Evolutionary conservation across 2,888 invertebrate species (phyloP).

Genomic region (Iselma pallidipennis): DNA sequence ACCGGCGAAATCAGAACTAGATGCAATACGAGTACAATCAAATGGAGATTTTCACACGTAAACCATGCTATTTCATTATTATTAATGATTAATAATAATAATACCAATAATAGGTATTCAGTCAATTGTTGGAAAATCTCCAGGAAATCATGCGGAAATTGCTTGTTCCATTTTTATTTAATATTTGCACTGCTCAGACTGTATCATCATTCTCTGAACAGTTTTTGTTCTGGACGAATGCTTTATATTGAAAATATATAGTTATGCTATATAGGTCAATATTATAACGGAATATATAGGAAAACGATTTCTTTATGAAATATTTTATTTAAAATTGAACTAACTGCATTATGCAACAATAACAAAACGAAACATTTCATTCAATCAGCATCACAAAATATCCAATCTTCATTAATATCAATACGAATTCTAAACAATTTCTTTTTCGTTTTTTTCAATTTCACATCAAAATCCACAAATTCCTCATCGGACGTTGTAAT

Average conservation of each 20-base stretch:
- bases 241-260: not conserved
- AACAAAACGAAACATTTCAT: not conserved
- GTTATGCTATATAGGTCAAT: not conserved
- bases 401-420: conserved; percentile 17
- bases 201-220: not conserved
- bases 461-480: conserved; percentile 5
- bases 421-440: not conserved
- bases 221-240: not conserved
- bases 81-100: no score
- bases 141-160: not conserved
- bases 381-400: conserved; percentile 16
- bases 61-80: no score
- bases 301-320: not conserved
- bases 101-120: no score
- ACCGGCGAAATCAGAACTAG: no score
- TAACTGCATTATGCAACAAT: no score
- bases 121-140: no score
- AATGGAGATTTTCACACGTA: no score
- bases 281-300: not conserved
- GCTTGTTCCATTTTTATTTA: not conserved
- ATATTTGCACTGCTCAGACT: not conserved
- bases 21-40: no score
- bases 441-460: not conserved
- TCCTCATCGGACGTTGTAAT: conserved; percentile 19
- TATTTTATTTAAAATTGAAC: not conserved